Percentiles rank a stretch among this genome's conserved stretches.
Evolutionary conservation across 2,113 vertebrate species (phyloP).

Genomic region (Hydrochoerus hydrochaeris): DNA sequence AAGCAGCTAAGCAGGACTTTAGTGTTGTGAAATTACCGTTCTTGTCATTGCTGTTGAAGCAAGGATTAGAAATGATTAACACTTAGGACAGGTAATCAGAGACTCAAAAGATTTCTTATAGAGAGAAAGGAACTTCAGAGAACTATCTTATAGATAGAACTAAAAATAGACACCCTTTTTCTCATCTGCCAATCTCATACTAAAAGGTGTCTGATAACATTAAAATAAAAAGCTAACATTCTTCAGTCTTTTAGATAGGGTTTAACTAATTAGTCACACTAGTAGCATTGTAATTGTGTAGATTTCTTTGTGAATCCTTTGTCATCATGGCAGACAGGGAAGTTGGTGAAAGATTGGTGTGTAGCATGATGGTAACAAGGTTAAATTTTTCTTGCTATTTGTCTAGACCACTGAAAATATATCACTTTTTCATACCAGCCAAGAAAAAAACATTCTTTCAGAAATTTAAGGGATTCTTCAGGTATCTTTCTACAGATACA

Average conservation of each 20-base stretch:
- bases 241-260: background rate
- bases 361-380: slow-evolving; percentile 14
- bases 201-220: background rate
- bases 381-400: slow-evolving; percentile 30
- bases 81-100: background rate
- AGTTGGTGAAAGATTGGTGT: slow-evolving; percentile 10
- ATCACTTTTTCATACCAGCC: slow-evolving; percentile 33
- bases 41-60: background rate
- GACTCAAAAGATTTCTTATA: background rate
- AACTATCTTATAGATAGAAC: background rate
- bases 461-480: slow-evolving; percentile 38
- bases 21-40: background rate
- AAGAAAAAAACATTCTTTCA: background rate
- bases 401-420: slow-evolving; percentile 10
- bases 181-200: background rate
- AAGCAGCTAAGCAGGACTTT: background rate
- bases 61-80: background rate
- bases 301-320: slow-evolving; percentile 34
- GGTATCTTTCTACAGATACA: background rate
- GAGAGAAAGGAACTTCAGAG: slow-evolving; percentile 24
- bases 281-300: background rate
- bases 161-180: background rate
- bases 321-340: background rate
- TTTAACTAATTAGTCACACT: slow-evolving; percentile 7
- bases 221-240: slow-evolving; percentile 21